A percentile compares a stretch with the other conserved stretches of the same genome.
Conservation (phyloP, 2,797 vertebrate genomes). For the Chloroceryle inda region DNA sequence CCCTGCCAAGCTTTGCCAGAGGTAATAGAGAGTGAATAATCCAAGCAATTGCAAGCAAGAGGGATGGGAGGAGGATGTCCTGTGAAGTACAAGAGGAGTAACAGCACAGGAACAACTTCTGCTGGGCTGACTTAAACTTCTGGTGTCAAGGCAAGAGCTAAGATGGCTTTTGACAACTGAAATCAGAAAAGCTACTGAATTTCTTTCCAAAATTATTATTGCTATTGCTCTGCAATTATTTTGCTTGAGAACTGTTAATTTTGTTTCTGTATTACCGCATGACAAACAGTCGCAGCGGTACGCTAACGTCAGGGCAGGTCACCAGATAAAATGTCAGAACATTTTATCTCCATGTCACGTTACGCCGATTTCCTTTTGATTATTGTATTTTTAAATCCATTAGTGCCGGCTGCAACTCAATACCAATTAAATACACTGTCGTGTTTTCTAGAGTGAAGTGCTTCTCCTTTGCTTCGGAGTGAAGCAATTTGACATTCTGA, state of each 20-base stretch:
- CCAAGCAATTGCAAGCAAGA: not conserved
- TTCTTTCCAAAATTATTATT: not conserved
- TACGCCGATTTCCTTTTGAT: conserved; percentile 16
- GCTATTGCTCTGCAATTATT: not conserved
- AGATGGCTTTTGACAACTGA: not conserved
- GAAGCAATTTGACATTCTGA: conserved; percentile 34
- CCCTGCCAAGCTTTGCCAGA: not conserved
- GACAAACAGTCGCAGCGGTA: not conserved
- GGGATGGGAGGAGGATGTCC: accelerated
- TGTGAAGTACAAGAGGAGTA: accelerated
- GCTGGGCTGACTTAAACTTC: not conserved
- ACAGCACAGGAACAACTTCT: not conserved
- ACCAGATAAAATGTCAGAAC: not conserved
- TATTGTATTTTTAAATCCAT: conserved; percentile 55
- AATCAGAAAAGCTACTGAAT: not conserved
- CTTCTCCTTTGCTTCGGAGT: not conserved
- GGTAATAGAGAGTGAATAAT: accelerated
- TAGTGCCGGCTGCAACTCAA: not conserved
- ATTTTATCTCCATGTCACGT: not conserved
- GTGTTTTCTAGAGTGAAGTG: not conserved
- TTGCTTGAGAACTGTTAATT: not conserved
- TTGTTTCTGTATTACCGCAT: not conserved
- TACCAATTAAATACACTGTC: conserved; percentile 31
- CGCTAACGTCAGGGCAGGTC: not conserved
- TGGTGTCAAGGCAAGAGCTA: not conserved